phyloP scores from a whole-genome alignment of 2,113 vertebrate species.

The Danio rerio region GRCz12tu NC_133179.1:8174501-8175000 shows the following conservation, averaged over 20 bases:
- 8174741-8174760: no score
- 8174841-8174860: background rate
- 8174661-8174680: background rate
- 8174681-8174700: background rate
- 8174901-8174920: background rate
- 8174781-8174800: no score
- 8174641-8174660: slow-evolving; percentile 14
- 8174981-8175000: background rate
- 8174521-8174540: slow-evolving; percentile 26
- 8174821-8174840: background rate
- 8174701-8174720: background rate
- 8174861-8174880: background rate
- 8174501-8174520: slow-evolving; percentile 41
- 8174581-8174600: slow-evolving; percentile 10
- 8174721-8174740: no score
- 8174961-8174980: no score
- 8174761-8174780: no score
- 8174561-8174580: background rate
- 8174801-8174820: background rate
- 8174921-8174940: background rate
- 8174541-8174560: background rate
- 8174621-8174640: slow-evolving; percentile 19
- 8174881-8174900: background rate
- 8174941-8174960: no score
- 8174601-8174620: background rate